Base-by-base conservation (phyloP, 2,113 vertebrate genomes). In the Gobiocypris rarus region DNA sequence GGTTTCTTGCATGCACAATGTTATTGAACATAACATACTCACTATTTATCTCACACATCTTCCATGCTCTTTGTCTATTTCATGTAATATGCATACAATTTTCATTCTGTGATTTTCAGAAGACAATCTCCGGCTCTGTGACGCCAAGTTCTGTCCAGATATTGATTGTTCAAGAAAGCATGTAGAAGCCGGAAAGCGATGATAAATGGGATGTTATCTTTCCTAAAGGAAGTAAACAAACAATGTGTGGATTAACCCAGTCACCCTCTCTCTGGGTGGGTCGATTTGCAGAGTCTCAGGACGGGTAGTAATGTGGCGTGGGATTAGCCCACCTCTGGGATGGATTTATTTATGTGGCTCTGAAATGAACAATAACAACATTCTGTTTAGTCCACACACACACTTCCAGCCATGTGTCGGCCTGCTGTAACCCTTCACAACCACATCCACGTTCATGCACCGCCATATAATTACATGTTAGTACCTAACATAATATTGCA, bases 261-360 rank as follows among this genome's bases (percentile, higher is more conserved):
- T 91, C 88, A 76, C 83, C 75, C 85, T 84, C 86, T 86, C 82
- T 88, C 75, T 86, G 85, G 75, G 85, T 84, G 81, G 84, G 84
- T 91, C 86, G 88, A 91, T 92, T 92, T 89, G 86, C 91, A 84
- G 78, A 89, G 88, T 87, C 89, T 86, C 84, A 22, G 67, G 52
- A 83, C 41, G 26, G 87, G 84, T 75, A 86, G 83, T 81, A 89
- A 89, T 87, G 85, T 84, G 81, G 86, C 86, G 87, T 89, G 81
- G 90, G 91, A 92, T 92, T 90, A 91, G 89, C 81, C 87, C 87
- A 90, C 89, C 88, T 87, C 86, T 87, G 88, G 89, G 91, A 90
- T 85, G 76, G 92, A 83, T 92, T 93, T 91, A 88, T 83, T 76
- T 61, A 61, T 83, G 88, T 73, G 81, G 71, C 84, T 79, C 85